Evolutionary conservation across 2,888 invertebrate species (phyloP), one percentile per base, ranked within the genome.

Genomic region (Eupithecia pulchellata): DNA sequence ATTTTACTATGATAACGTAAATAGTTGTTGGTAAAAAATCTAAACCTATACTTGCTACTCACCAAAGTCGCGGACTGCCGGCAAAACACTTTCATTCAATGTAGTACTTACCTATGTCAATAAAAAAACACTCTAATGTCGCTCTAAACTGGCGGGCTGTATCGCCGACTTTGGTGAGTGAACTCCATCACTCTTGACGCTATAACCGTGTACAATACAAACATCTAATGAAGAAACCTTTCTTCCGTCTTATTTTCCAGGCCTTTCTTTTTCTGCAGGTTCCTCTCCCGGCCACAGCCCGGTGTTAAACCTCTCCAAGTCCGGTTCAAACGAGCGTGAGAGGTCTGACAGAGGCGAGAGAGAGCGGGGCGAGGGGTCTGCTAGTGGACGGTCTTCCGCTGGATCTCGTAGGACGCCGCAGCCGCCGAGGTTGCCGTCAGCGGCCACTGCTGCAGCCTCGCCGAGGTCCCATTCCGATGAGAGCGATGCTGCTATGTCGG

Each of bases 231-330:
- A 17, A 69, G 58, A 11, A 68, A 20, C 1, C 17, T 66, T 61
- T 69, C 72, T 69, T 72, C 72, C 76, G 70, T 75, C 75, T 76
- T 76, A 76, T 77, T 76, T 75, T 74, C 73, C 76, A 77, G 76
- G 76, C 73, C 73, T 77, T 74, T 77, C 77, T 76, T 73, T 76
- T 76, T 77, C 77, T 70, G 67, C 94, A 97, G 97, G 97, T 80
- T 98, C 98, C 74, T 97, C 98, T 77, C 97, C 97, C 83, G 97
- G 97, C 68, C 98, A 98, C 94, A 98, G 98, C 96, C 98, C 98
- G 75, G 98, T 98, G 79, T 93, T 98, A 83, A 98, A 98, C 94
- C 95, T 98, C 72, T 98, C 98, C 68, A 98, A 98, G 93, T 97
- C 97, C 70, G 98, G 97, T 67, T 97, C 96, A 92, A 84, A 97